These are phyloP conservation scores for Ophiothrix spiculata DNA, from an alignment of 35 echinoderm and acorn worm genomes.

Conservation along the genomic window DNA sequence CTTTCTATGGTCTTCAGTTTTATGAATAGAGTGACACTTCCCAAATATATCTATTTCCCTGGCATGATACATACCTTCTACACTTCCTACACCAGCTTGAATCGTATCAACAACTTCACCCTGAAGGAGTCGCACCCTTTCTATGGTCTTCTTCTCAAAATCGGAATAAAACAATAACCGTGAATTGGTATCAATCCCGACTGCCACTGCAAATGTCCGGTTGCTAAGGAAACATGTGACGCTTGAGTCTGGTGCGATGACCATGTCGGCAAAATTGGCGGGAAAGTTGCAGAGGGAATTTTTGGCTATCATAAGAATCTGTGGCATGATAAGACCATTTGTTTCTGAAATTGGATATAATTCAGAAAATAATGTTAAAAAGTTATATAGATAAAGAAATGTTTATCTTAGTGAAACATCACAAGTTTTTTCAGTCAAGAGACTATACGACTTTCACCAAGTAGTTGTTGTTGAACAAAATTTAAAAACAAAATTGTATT, in stretches of 20 bases:
- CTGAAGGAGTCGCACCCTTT: slow-evolving; percentile 20
- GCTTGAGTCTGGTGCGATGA: background rate
- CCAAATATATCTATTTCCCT: too few relatives aligned
- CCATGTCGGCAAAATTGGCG: slow-evolving; percentile 29
- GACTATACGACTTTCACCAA: too few relatives aligned
- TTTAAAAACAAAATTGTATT: too few relatives aligned
- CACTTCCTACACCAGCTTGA: slow-evolving; percentile 58
- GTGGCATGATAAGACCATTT: slow-evolving; percentile 38
- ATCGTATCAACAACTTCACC: slow-evolving; percentile 27
- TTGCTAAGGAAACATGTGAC: slow-evolving; percentile 17
- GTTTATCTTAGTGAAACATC: too few relatives aligned
- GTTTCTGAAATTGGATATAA: slow-evolving; percentile 9
- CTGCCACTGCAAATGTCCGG: slow-evolving; percentile 31
- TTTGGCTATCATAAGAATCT: slow-evolving; percentile 48
- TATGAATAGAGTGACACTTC: background rate
- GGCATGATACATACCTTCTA: slow-evolving; percentile 65
- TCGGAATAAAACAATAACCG: slow-evolving; percentile 54
- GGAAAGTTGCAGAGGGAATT: slow-evolving; percentile 29
- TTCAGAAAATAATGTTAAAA: too few relatives aligned
- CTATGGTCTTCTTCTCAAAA: slow-evolving; percentile 42
- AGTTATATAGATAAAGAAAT: too few relatives aligned
- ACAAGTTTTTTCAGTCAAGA: too few relatives aligned
- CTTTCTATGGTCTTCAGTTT: slow-evolving; percentile 47
- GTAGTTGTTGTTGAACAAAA: too few relatives aligned
- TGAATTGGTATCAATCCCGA: slow-evolving; percentile 22